A percentile compares a stretch with the other conserved stretches of the same genome.
These are phyloP conservation scores for Hydrotaea cyrtoneurina DNA, from an alignment of 2,888 invertebrate genomes.

Conservation along the genomic window DNA sequence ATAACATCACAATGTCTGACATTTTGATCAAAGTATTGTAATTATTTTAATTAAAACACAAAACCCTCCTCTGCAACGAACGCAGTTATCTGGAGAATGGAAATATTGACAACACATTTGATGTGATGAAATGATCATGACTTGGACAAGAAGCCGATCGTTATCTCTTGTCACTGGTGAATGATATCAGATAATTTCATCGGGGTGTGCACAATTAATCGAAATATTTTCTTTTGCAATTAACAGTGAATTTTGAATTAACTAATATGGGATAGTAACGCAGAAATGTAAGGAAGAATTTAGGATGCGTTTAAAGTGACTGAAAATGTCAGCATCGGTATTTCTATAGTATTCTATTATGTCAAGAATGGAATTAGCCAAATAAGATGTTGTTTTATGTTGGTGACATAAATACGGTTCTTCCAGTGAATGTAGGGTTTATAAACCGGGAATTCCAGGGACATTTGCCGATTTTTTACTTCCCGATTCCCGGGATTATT, in stretches of 20 bases:
- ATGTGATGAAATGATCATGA: neutral
- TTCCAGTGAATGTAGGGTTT: too few species aligned
- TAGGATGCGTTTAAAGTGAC: neutral
- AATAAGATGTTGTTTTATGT: too few species aligned
- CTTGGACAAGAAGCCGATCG: neutral
- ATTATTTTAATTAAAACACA: constrained; percentile 4
- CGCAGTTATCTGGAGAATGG: neutral
- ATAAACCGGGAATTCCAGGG: too few species aligned
- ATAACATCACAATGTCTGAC: neutral
- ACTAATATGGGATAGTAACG: neutral
- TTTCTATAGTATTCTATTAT: too few species aligned
- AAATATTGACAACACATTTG: too few species aligned
- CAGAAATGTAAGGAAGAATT: neutral
- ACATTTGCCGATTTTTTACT: too few species aligned
- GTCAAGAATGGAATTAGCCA: too few species aligned
- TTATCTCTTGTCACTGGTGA: neutral
- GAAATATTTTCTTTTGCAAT: neutral
- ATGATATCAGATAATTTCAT: neutral
- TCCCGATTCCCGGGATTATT: too few species aligned
- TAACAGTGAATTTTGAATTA: neutral
- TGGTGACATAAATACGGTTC: too few species aligned
- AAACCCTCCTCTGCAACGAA: neutral
- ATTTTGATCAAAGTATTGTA: neutral
- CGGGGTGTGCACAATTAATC: neutral
- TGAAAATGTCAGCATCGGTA: too few species aligned